Percentiles rank a stretch among this genome's conserved stretches.
Conservation (phyloP, 2,888 invertebrate species). For the Mayetiola destructor region DNA sequence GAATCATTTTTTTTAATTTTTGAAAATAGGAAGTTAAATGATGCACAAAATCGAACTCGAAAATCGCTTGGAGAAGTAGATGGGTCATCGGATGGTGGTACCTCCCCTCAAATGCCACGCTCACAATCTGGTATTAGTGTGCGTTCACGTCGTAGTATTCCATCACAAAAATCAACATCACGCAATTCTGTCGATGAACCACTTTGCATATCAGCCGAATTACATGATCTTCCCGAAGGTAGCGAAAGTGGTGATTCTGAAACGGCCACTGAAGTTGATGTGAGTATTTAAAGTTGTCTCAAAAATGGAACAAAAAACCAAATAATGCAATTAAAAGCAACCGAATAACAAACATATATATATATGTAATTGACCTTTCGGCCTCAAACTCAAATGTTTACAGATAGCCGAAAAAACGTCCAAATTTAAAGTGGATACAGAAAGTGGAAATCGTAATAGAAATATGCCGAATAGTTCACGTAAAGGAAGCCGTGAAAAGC, state of each 20-base stretch:
- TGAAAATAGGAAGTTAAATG: conserved; percentile 25
- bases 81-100: conserved; percentile 23
- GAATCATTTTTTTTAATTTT: background rate
- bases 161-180: conserved; percentile 37
- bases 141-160: conserved; percentile 40
- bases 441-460: conserved; percentile 44
- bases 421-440: conserved; percentile 62
- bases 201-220: conserved; percentile 34
- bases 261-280: conserved; percentile 57
- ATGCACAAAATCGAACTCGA: conserved; percentile 33
- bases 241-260: conserved; percentile 48
- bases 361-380: too few relatives aligned
- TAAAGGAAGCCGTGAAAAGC: conserved; percentile 51
- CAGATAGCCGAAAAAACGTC: conserved; percentile 52
- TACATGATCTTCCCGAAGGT: conserved; percentile 42
- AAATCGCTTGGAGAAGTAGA: conserved; percentile 33
- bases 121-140: conserved; percentile 41
- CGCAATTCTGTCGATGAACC: conserved; percentile 40
- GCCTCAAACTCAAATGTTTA: conserved; percentile 13
- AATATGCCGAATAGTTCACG: conserved; percentile 48
- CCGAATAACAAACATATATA: background rate
- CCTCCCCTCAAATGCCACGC: conserved; percentile 34
- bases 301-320: background rate
- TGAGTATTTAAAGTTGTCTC: conserved; percentile 31
- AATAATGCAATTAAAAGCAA: background rate